A percentile compares a stretch with the other conserved stretches of the same genome.
These are phyloP conservation scores for Argyrosomus japonicus DNA, from an alignment of 2,113 vertebrate species.

Conservation along the genomic window DNA sequence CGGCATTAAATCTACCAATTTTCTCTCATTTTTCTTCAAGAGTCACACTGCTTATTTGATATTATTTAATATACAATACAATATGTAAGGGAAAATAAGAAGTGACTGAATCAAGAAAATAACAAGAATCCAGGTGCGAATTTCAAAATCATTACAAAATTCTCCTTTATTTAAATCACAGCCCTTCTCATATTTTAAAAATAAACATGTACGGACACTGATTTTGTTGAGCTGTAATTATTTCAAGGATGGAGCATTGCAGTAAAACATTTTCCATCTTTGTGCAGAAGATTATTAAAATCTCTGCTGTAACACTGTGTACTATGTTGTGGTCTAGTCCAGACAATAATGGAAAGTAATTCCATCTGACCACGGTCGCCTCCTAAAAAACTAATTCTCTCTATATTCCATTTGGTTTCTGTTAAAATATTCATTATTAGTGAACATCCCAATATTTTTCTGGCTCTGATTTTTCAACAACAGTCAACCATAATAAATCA, in stretches of 20 bases:
- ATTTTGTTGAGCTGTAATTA: slow-evolving; percentile 21
- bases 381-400: slow-evolving; percentile 42
- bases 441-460: slow-evolving; percentile 30
- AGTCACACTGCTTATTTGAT: not conserved
- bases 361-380: slow-evolving; percentile 29
- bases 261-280: not conserved
- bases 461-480: slow-evolving; percentile 44
- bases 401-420: slow-evolving; percentile 34
- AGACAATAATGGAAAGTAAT: slow-evolving; percentile 58
- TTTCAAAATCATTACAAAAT: not conserved
- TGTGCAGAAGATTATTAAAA: slow-evolving; percentile 47
- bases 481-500: slow-evolving; percentile 33
- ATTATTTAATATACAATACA: not conserved
- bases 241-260: not conserved
- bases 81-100: not conserved
- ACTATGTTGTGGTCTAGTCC: slow-evolving; percentile 20
- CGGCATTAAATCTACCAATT: not conserved
- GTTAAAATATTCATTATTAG: slow-evolving; percentile 56
- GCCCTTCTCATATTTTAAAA: not conserved
- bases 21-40: not conserved
- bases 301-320: slow-evolving; percentile 1
- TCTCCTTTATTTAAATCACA: not conserved
- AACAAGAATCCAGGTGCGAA: not conserved
- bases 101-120: not conserved
- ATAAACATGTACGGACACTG: not conserved